phyloP scores from a whole-genome alignment of 2,113 vertebrate genomes.

The Donacobius atricapilla region DNA sequence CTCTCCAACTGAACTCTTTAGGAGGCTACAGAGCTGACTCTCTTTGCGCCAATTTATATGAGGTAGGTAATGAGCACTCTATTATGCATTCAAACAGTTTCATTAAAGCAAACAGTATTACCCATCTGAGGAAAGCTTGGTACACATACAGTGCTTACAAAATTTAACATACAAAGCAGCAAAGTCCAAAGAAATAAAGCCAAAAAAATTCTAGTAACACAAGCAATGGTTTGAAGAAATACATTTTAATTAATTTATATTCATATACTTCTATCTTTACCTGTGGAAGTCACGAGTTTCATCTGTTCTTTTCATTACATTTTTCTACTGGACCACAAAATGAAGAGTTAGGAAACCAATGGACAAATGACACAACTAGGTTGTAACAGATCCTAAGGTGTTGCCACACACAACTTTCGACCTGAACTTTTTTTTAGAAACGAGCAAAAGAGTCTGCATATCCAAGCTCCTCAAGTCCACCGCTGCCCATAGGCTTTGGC shows the following conservation, averaged over 20 bases:
- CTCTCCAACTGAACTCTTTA: not conserved
- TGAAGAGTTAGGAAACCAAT: not conserved
- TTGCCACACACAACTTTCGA: not conserved
- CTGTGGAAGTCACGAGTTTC: not conserved
- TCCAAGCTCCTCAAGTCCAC: not conserved
- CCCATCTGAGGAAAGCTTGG: not conserved
- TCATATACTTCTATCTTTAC: not conserved
- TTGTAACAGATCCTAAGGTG: not conserved
- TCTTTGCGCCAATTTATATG: not conserved
- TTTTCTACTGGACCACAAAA: not conserved
- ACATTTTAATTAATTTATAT: not conserved
- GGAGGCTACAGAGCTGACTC: not conserved
- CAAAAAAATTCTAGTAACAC: not conserved
- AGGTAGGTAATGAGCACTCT: not conserved
- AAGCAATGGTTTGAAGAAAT: not conserved
- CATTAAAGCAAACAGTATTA: not conserved
- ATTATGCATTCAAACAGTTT: not conserved
- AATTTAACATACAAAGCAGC: not conserved
- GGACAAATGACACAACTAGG: not conserved
- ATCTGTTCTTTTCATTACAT: not conserved
- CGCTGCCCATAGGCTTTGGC: not conserved
- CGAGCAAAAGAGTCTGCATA: accelerated
- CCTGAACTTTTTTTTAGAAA: not conserved
- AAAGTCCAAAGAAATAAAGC: not conserved
- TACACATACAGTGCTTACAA: not conserved